These are phyloP conservation scores for Darevskia nairensis DNA, from an alignment of 2,797 vertebrate genomes.

Conservation along the genomic window DNA sequence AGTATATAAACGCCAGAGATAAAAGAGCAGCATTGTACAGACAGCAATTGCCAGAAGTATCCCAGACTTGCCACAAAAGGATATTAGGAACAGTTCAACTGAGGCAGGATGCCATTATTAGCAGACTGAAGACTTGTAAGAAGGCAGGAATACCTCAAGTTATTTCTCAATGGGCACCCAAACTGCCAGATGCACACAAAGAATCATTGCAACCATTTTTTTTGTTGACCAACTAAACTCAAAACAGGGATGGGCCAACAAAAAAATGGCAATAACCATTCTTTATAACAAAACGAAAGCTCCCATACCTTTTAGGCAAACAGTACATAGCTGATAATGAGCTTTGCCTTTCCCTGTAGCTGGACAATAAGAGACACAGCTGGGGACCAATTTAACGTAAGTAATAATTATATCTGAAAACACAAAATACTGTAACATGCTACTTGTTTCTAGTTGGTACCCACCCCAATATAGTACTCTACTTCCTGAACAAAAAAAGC, in stretches of 20 bases:
- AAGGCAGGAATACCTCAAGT: not conserved
- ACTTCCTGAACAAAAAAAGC: not conserved
- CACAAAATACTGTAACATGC: not conserved
- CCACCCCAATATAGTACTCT: not conserved
- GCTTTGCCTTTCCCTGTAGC: not conserved
- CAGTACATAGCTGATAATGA: too few relatives aligned
- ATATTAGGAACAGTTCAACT: not conserved
- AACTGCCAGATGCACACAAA: fast-evolving
- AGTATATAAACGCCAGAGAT: fast-evolving
- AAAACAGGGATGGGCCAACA: not conserved
- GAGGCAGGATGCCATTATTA: not conserved
- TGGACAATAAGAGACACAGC: too few relatives aligned
- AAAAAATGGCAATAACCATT: not conserved
- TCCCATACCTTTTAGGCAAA: not conserved
- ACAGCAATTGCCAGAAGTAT: not conserved
- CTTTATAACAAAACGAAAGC: not conserved
- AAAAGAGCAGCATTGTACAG: not conserved
- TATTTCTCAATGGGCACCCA: not conserved
- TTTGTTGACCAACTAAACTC: not conserved
- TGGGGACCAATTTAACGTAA: not conserved
- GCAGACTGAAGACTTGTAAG: not conserved
- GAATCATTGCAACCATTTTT: not conserved
- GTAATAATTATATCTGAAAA: not conserved
- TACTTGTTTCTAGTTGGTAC: not conserved
- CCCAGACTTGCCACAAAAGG: not conserved